Evolutionary conservation across 1,140 invertebrate species (phyloP).

Genomic region (Theocolax elegans): DNA sequence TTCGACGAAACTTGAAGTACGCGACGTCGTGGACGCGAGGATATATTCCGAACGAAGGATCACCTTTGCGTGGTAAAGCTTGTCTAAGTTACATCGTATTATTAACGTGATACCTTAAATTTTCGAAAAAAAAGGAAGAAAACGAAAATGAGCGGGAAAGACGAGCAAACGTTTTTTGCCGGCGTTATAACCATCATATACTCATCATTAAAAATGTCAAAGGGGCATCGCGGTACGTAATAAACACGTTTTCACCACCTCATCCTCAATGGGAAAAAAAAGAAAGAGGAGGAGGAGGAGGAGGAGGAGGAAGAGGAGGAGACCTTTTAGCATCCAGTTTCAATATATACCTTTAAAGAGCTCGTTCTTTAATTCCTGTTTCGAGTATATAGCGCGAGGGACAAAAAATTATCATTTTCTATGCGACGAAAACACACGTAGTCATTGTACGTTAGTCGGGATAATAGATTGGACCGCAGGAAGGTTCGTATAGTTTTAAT

Average conservation of each 20-base stretch:
- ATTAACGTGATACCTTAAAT: not conserved
- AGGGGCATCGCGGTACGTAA: not conserved
- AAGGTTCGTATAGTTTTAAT: constrained; percentile 30
- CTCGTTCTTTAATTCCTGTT: not conserved
- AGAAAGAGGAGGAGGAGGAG: not conserved
- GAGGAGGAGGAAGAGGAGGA: too few species aligned
- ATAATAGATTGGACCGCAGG: constrained; percentile 36
- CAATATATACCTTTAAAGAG: not conserved
- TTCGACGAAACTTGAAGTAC: too few species aligned
- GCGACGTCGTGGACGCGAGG: too few species aligned
- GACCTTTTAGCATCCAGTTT: too few species aligned
- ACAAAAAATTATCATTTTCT: constrained; percentile 8
- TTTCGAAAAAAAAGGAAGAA: not conserved
- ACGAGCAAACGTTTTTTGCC: too few species aligned
- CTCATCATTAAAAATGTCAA: constrained; percentile 3
- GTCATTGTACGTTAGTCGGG: too few species aligned
- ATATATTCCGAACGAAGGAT: too few species aligned
- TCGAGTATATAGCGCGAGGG: too few species aligned
- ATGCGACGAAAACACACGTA: too few species aligned
- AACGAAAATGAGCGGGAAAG: too few species aligned
- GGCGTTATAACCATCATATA: not conserved
- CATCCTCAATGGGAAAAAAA: not conserved
- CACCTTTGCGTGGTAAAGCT: too few species aligned
- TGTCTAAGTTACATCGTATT: constrained; percentile 1
- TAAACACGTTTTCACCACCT: not conserved